phyloP scores from a whole-genome alignment of 2,113 vertebrate species.

The Phocoena sinus region DNA sequence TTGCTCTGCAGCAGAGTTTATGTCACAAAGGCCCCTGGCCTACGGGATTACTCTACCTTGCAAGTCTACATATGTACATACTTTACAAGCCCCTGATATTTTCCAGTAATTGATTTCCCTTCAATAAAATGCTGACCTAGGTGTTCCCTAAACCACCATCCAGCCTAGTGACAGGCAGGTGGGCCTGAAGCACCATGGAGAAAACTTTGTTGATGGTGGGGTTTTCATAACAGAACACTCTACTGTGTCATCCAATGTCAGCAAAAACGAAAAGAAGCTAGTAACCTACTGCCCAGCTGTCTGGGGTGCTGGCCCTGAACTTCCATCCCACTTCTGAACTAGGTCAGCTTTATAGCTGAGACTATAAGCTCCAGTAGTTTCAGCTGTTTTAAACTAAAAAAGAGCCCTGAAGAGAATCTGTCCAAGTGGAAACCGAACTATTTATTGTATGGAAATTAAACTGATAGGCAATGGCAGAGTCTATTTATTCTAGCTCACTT shows the following conservation, averaged over 20 bases:
- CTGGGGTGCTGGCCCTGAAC: background rate
- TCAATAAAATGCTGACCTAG: background rate
- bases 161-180: background rate
- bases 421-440: background rate
- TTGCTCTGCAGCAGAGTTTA: background rate
- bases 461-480: background rate
- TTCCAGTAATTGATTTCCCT: constrained; percentile 45
- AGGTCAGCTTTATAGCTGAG: background rate
- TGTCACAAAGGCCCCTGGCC: background rate
- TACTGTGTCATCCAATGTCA: background rate
- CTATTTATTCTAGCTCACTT: background rate
- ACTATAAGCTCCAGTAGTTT: background rate
- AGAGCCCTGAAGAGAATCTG: background rate
- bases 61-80: background rate
- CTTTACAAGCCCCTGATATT: background rate
- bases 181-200: background rate
- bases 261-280: background rate
- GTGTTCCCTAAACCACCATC: background rate
- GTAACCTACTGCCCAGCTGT: background rate
- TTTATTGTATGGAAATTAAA: constrained; percentile 8
- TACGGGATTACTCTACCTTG: background rate
- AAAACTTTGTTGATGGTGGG: background rate
- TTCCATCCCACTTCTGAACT: background rate
- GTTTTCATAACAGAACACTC: background rate
- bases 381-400: background rate